Evolutionary conservation across 2,797 vertebrate species (phyloP), one percentile per base, ranked within the genome.

Genomic region (Columba guinea): DNA sequence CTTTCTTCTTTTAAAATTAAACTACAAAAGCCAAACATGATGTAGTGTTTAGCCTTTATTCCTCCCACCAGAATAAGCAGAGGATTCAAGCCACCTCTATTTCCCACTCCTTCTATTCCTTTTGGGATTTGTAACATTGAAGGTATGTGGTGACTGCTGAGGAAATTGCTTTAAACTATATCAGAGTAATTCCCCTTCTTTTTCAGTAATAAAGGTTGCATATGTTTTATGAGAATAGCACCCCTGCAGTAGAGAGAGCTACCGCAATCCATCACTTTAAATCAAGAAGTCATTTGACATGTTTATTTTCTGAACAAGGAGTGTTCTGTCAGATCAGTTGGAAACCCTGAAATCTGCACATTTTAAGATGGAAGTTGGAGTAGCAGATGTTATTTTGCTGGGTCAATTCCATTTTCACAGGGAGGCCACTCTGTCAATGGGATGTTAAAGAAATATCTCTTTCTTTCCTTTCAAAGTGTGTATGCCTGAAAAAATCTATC

Each of bases 221-320:
- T 97, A 89, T 74, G 67, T 96, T 97, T 97, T 97, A 95, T 90
- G 92, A 96, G 97, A 95, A 82, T 84, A 94, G 90, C 94, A 96
- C 94, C 87, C 93, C 94, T 89, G 90, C 92, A 89, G 86, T 94
- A 95, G 96, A 94, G 94, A 97, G 90, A 96, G 85, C 94, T 90
- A 95, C 96, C 97, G 95, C 94, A 94, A 97, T 97, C 95, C 70
- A 85, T 97, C 96, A 94, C 82, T 95, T 96, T 95, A 96, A 96
- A 97, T 97, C 97, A 95, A 97, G 96, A 97, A 97, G 96, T 97
- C 74, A 92, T 97, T 97, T 97, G 96, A 96, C 95, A 95, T 60
- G 1, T 97, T 97, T 98, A 97, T 97, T 97, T 98, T 95, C 97
- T 95, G 60, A 94, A 70, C 93, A 96, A 97, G 97, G 97, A 98